Evolutionary conservation across 2,113 vertebrate genomes (phyloP).

Genomic region (Hiodon alosoides): DNA sequence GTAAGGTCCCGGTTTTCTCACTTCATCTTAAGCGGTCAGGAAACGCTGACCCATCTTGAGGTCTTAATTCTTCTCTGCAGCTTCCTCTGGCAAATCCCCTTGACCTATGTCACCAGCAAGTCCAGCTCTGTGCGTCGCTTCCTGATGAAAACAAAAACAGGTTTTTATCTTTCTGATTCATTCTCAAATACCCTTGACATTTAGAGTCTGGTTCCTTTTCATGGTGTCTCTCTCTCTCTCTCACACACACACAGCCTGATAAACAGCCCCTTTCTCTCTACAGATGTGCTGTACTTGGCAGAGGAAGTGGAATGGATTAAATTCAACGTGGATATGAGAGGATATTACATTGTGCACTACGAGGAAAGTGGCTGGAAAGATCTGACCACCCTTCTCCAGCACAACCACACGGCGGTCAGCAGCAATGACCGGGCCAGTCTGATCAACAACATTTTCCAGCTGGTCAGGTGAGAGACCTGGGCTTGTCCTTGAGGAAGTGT

Average conservation of each 20-base stretch:
- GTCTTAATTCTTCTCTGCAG: slow-evolving; percentile 36
- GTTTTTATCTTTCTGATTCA: slow-evolving; percentile 35
- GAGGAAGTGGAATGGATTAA: slow-evolving; percentile 84
- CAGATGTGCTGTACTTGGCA: slow-evolving; percentile 73
- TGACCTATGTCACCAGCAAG: slow-evolving; percentile 64
- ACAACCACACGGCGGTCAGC: slow-evolving; percentile 66
- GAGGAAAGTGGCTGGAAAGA: slow-evolving; percentile 71
- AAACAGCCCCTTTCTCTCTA: background rate
- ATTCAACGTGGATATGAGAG: slow-evolving; percentile 84
- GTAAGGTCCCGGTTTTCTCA: slow-evolving; percentile 48
- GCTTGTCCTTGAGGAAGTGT: too few species aligned
- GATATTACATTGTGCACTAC: slow-evolving; percentile 89
- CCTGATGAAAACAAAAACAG: slow-evolving; percentile 59
- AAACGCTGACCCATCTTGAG: background rate
- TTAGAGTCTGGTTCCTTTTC: background rate
- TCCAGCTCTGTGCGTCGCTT: slow-evolving; percentile 55
- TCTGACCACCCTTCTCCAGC: slow-evolving; percentile 65
- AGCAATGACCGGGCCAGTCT: slow-evolving; percentile 82
- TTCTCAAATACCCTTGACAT: background rate
- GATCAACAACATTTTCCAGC: slow-evolving; percentile 80
- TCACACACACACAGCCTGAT: background rate
- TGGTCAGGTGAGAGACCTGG: slow-evolving; percentile 70
- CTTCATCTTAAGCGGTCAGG: background rate
- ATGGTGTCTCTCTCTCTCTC: background rate
- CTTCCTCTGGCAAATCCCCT: slow-evolving; percentile 66